A percentile compares a stretch with the other conserved stretches of the same genome.
Conservation (phyloP, 2,888 invertebrate genomes). For the Oligia fasciuncula region DNA sequence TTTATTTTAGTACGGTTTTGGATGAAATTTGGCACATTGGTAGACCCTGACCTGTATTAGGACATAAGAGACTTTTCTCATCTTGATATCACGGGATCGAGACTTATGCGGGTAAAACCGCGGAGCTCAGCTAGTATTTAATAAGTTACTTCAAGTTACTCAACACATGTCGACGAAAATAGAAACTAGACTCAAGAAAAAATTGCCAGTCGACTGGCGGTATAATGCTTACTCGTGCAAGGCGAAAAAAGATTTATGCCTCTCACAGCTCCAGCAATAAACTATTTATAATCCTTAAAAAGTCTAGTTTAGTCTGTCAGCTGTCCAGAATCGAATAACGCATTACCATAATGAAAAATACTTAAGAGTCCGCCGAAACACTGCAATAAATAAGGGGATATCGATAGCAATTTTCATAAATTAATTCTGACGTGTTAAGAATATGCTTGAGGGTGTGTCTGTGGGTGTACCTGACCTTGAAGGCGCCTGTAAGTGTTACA, state of each 20-base stretch:
- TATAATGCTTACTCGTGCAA: slow-evolving; percentile 53
- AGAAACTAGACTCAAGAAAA: slow-evolving; percentile 31
- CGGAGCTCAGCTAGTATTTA: not conserved
- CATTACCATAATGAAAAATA: slow-evolving; percentile 81
- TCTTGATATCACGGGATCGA: not conserved
- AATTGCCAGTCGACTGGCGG: slow-evolving; percentile 8
- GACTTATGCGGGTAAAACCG: no score
- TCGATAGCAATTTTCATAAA: slow-evolving; percentile 80
- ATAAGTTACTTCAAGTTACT: not conserved
- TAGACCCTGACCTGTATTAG: not conserved
- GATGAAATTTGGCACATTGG: not conserved
- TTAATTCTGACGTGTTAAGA: slow-evolving; percentile 74
- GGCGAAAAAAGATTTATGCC: slow-evolving; percentile 65
- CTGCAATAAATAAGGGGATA: slow-evolving; percentile 73
- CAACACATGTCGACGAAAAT: slow-evolving; percentile 17
- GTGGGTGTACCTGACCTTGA: slow-evolving; percentile 59
- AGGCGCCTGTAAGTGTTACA: slow-evolving; percentile 47
- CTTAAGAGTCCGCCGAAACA: slow-evolving; percentile 80
- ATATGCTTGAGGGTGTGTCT: slow-evolving; percentile 62
- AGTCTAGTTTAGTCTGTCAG: slow-evolving; percentile 66
- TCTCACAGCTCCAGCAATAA: slow-evolving; percentile 24
- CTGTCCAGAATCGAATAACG: slow-evolving; percentile 67
- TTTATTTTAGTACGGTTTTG: not conserved
- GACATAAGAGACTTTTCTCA: not conserved
- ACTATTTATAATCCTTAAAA: slow-evolving; percentile 62